Conservation (phyloP, 1,140 invertebrate species). For the Drosophila mayri region DNA sequence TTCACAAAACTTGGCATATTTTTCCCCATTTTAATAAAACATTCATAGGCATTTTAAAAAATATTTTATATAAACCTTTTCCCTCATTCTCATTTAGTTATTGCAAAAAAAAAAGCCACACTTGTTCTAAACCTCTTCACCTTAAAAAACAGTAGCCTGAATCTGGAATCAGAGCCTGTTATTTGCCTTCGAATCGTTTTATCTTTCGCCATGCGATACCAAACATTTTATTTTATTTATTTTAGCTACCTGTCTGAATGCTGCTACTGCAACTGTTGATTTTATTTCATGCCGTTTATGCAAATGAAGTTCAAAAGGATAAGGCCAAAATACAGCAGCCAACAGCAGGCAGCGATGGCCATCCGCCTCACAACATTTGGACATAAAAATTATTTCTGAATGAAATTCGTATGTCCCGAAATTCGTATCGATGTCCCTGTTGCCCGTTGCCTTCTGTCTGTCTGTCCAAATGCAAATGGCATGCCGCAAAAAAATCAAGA, state of each 20-base stretch:
- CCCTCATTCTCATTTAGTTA: neutral
- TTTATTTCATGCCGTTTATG: conserved; percentile 83
- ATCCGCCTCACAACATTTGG: conserved; percentile 63
- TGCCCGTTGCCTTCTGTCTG: conserved; percentile 12
- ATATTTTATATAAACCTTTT: neutral
- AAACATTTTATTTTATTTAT: conserved; percentile 61
- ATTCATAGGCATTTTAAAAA: neutral
- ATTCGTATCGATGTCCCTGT: conserved; percentile 69
- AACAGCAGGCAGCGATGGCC: conserved; percentile 10
- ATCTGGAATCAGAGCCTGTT: conserved; percentile 62
- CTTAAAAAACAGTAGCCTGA: conserved; percentile 27
- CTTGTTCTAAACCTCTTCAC: neutral
- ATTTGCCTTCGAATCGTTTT: conserved; percentile 60
- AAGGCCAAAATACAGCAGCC: conserved; percentile 72
- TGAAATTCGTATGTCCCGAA: conserved; percentile 75
- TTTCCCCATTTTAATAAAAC: neutral
- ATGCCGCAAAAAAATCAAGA: conserved; percentile 74
- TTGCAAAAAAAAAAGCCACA: neutral
- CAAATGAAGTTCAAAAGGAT: conserved; percentile 83
- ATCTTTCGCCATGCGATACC: conserved; percentile 69
- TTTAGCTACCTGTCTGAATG: conserved; percentile 69
- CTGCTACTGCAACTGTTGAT: conserved; percentile 77
- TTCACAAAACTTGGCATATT: neutral
- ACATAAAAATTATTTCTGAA: conserved; percentile 83
- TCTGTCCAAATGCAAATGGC: conserved; percentile 74